Evolutionary conservation across 1,140 invertebrate genomes (phyloP), one percentile per base, ranked within the genome.

Genomic region (Marisa cornuarietis): DNA sequence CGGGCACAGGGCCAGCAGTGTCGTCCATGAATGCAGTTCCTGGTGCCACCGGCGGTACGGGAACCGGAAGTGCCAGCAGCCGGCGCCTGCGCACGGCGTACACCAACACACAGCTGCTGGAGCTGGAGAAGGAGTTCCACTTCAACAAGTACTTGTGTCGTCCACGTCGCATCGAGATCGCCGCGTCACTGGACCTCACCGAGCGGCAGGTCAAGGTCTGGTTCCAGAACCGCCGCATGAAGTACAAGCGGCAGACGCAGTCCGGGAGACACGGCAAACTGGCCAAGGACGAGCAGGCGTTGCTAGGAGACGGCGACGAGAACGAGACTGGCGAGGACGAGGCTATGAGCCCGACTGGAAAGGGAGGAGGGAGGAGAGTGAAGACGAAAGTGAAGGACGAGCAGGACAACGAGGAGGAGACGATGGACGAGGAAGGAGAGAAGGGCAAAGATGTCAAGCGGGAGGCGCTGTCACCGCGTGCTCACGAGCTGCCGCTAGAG

Each of bases 21-120:
- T 58, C 54, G 4, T 9, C 66, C 22, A 13, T 68, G 13, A 68
- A 13, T 68, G 66, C 31, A 13, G 31, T 42, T 22, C 14, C 11
- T 42, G n/a, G n/a, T 22, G n/a, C 11, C 22, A 13, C 66, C 66
- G 31, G n/a, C 1, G 14, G 69, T 20, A 51, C 65, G 24, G 51
- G 51, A 31, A 79, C 79, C 68, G 76, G 79, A 65, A 82, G 72
- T 65, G 63, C 81, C 63, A 81, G 81, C 69, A 84, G 82, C 62
- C 93, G 92, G 81, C 87, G 94, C 66, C 92, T 93, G 42, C 93
- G 98, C 52, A 99, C 98, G 0, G 99, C 99, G 90, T 99, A 99
- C 92, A 99, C 97, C 75, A 99, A 98, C 89, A 99, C 99, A 88
- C 98, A 99, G 90, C 94, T 99, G 58, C 98, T 98, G 6, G 98